These are phyloP conservation scores for Zophobas morio DNA, from an alignment of 1,140 invertebrate species.

Conservation along the genomic window DNA sequence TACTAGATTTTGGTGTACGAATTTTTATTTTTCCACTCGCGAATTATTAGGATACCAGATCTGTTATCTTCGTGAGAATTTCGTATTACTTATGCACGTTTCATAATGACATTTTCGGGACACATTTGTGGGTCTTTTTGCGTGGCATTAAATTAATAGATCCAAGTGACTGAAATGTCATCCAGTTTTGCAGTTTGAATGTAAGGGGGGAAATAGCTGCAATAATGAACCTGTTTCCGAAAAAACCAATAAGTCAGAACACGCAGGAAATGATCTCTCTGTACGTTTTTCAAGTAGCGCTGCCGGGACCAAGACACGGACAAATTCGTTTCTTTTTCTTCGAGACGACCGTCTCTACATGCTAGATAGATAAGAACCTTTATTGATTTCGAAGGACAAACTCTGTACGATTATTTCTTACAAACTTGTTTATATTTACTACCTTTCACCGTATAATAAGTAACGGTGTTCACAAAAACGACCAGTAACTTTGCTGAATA, in stretches of 20 bases:
- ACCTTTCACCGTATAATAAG: slow-evolving; percentile 57
- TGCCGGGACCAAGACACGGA: no score
- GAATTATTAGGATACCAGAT: neutral
- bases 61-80: neutral
- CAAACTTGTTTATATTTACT: slow-evolving; percentile 50
- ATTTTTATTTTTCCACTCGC: neutral
- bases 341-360: neutral
- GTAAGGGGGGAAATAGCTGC: no score
- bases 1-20: neutral
- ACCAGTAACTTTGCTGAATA: slow-evolving; percentile 56
- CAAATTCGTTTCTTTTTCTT: neutral
- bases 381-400: slow-evolving; percentile 26
- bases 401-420: slow-evolving; percentile 25
- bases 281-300: no score
- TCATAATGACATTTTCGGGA: neutral
- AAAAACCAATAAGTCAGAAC: no score
- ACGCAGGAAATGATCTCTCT: no score
- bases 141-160: no score
- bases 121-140: neutral
- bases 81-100: neutral
- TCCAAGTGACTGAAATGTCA: no score
- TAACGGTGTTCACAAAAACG: slow-evolving; percentile 60
- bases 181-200: no score
- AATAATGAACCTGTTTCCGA: no score
- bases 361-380: neutral